Conservation (phyloP, 2,888 invertebrate species). For the Orthosia cruda region DNA sequence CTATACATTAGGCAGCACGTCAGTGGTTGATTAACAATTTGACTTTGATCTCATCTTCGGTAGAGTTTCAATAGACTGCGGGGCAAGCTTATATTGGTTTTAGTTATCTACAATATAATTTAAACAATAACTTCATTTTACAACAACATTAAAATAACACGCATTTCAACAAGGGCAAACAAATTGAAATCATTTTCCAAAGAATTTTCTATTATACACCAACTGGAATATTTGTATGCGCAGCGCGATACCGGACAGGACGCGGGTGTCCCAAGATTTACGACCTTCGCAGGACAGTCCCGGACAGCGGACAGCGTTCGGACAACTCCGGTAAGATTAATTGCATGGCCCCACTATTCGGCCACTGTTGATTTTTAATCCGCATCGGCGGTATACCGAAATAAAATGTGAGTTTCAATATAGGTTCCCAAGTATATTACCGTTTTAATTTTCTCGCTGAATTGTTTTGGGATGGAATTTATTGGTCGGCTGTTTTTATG, state of each 20-base stretch:
- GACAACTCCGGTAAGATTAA: conserved; percentile 86
- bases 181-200: conserved; percentile 76
- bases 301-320: conserved; percentile 80
- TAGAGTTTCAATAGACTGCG: too few relatives aligned
- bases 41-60: too few relatives aligned
- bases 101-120: too few relatives aligned
- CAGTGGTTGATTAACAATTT: too few relatives aligned
- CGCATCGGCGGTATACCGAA: conserved; percentile 70
- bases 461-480: conserved; percentile 47
- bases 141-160: conserved; percentile 20
- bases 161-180: conserved; percentile 61
- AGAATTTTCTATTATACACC: conserved; percentile 77
- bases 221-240: conserved; percentile 82
- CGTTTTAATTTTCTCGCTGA: conserved; percentile 51
- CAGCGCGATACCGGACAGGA: conserved; percentile 78
- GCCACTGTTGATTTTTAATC: conserved; percentile 85
- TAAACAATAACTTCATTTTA: too few relatives aligned
- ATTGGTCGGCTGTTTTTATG: conserved; percentile 16
- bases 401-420: conserved; percentile 72
- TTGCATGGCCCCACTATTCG: conserved; percentile 81
- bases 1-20: too few relatives aligned
- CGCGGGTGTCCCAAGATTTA: conserved; percentile 86
- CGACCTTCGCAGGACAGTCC: conserved; percentile 76
- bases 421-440: conserved; percentile 47
- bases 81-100: too few relatives aligned